These are phyloP conservation scores for Biston stratarius DNA, from an alignment of 2,888 invertebrate genomes.

Conservation along the genomic window DNA sequence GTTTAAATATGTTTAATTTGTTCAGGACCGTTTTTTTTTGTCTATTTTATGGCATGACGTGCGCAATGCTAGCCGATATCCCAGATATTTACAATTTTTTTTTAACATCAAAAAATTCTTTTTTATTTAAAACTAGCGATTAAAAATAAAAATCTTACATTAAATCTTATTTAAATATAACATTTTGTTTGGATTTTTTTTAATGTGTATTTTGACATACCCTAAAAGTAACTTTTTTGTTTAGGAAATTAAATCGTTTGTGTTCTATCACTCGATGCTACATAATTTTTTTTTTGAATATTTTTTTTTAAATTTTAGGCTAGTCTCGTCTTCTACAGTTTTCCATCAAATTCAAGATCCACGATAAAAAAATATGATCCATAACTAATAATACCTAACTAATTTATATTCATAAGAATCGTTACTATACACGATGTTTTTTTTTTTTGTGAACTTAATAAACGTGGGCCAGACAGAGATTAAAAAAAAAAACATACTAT, in stretches of 20 bases:
- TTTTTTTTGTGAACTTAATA: conserved; percentile 25
- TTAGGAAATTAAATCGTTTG: conserved; percentile 43
- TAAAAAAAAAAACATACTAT: conserved; percentile 54
- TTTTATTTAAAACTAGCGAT: conserved; percentile 19
- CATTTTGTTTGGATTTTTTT: conserved; percentile 3
- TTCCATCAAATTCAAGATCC: neutral
- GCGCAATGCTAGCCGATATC: conserved; percentile 55
- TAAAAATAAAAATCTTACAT: conserved; percentile 29
- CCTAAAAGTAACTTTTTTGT: conserved; percentile 29
- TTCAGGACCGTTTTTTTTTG: conserved; percentile 25
- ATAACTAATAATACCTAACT: conserved; percentile 49
- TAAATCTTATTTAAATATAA: conserved; percentile 14
- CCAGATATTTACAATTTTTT: conserved; percentile 43
- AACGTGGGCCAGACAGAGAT: conserved; percentile 53
- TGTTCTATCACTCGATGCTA: conserved; percentile 54
- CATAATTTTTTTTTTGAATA: conserved; percentile 53
- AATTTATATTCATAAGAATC: conserved; percentile 60
- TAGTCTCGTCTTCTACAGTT: neutral
- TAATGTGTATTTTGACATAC: conserved; percentile 25
- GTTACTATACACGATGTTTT: conserved; percentile 48
- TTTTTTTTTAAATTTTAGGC: conserved; percentile 42
- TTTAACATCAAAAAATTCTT: conserved; percentile 14
- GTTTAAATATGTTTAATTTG: conserved; percentile 29
- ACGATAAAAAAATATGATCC: neutral
- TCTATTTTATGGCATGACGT: conserved; percentile 41